These are phyloP conservation scores for Amphimedon queenslandica DNA, from an alignment of 37 sponge, comb jelly and placozoan species.

Conservation along the genomic window DNA sequence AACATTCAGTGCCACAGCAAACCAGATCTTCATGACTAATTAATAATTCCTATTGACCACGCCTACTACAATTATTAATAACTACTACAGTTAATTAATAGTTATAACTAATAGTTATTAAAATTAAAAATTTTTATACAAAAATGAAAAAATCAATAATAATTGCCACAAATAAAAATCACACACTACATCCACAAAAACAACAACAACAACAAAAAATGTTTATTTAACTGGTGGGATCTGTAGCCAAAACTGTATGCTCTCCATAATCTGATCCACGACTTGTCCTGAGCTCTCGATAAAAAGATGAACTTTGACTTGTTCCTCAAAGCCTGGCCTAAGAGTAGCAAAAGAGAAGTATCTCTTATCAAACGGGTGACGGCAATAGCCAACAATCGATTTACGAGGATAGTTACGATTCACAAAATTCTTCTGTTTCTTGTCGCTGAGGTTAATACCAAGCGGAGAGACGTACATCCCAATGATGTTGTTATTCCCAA, in stretches of 20 bases:
- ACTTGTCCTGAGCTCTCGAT: background rate
- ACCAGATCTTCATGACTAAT: too few species aligned
- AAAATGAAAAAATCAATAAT: too few species aligned
- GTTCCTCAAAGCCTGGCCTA: constrained; percentile 39
- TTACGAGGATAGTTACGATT: constrained; percentile 56
- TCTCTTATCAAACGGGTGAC: constrained; percentile 11
- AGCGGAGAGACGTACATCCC: constrained; percentile 39
- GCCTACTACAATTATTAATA: too few species aligned
- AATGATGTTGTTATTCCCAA: constrained; percentile 42
- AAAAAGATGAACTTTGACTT: constrained; percentile 51
- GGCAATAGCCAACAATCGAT: constrained; percentile 35
- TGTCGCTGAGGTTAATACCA: constrained; percentile 49
- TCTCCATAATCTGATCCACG: constrained; percentile 22
- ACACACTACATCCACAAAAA: background rate
- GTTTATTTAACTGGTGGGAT: background rate
- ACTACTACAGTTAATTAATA: background rate
- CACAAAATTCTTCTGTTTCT: constrained; percentile 37
- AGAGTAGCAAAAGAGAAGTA: constrained; percentile 46
- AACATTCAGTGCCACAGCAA: too few species aligned
- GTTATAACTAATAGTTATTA: background rate
- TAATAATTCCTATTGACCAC: too few species aligned
- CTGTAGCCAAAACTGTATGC: constrained; percentile 57
- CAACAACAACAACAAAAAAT: background rate
- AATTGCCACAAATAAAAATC: too few species aligned
- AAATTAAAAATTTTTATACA: background rate